Conservation (phyloP, 2,797 vertebrate species). For the Hozukius guyotensis region DNA sequence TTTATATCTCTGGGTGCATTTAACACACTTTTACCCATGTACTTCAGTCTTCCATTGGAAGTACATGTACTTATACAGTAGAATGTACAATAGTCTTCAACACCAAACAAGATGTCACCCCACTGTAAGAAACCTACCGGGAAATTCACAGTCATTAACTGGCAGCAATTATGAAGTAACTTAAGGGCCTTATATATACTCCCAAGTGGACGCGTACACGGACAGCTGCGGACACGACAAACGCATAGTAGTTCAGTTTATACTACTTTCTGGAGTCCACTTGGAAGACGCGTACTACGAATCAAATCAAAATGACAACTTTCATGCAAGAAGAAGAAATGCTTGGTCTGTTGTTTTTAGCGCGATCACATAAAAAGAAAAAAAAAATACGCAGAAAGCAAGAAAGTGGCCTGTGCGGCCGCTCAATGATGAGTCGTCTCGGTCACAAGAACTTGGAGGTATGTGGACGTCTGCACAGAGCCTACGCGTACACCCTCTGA, state of each 20-base stretch:
- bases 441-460: no score
- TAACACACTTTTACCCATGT: neutral
- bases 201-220: neutral
- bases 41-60: rapidly evolving
- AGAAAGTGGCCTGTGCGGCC: neutral
- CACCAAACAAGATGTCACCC: no score
- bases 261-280: no score
- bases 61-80: neutral
- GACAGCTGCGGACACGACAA: neutral
- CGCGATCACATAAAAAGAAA: neutral
- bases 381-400: neutral
- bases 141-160: no score
- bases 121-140: no score
- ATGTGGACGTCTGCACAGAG: no score
- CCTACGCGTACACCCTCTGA: no score
- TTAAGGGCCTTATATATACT: neutral
- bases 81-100: neutral
- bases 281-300: rapidly evolving
- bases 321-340: neutral
- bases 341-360: neutral
- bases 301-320: no score
- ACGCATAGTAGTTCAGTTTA: neutral
- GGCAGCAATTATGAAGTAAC: neutral
- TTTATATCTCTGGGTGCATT: neutral
- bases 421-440: rapidly evolving